Base-by-base conservation (phyloP, 2,797 vertebrate genomes). In the Enteromius fasciolatus region DNA sequence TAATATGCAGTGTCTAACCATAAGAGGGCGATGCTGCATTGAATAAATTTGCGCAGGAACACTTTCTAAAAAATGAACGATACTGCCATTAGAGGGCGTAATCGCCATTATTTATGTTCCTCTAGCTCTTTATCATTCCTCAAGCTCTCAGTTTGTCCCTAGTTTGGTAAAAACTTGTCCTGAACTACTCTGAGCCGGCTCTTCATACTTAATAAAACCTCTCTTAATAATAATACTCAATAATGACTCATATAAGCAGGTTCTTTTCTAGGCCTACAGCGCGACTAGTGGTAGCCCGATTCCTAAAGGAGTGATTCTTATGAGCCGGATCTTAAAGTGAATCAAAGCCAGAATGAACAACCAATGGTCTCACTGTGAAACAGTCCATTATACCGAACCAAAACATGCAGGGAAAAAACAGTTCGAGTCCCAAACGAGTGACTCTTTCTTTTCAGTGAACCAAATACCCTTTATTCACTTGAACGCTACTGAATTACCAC, bases 11-110 rank as follows among this genome's bases (percentile, higher is more conserved):
- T 9, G n/a, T 77, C 36, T 77, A 31, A 64, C 59, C 75, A 61
- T 64, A 39, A 64, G 76, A 14, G 59, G 76, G 76, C 41, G 76
- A 15, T 23, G 59, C 25, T 46, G 23, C 44, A 64, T 48, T 31
- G 11, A 64, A 41, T 8, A 77, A 4, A 48, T 23, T 15, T 74
- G 3, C 28, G 15, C 48, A 73, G 48, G 52, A 1, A 33, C 46
- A 23, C 20, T 54, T 54, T 36, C 11, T 74, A 4, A 28, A 52
- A 48, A 36, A 54, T 31, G 8, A 5, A n/a, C 15, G 14, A 25
- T 57, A 1, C 31, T 39, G 20, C 20, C 20, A 5, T 17, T 75
- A 75, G 72, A 57, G 50, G 31, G 50, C n/a, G 33, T 25, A 10
- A 23, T 41, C 33, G 7, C 20, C 14, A 39, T 39, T 23, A 57